Percentiles rank a stretch among this genome's conserved stretches.
Evolutionary conservation across 2,888 invertebrate species (phyloP).

Genomic region (Cyrtodaria siliqua): DNA sequence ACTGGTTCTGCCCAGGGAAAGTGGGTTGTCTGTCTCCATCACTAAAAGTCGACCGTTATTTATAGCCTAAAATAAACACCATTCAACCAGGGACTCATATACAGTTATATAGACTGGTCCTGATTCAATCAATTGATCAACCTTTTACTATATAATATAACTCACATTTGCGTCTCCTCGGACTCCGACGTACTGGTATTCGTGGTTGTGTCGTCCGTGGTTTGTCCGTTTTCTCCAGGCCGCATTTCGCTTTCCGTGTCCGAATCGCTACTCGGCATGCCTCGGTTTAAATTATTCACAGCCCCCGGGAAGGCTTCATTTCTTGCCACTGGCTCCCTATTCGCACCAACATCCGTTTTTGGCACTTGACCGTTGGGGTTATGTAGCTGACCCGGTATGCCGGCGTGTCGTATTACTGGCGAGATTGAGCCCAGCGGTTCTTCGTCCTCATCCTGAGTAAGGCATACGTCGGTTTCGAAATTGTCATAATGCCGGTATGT

Average conservation of each 20-base stretch:
- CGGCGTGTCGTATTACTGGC: slow-evolving; percentile 7
- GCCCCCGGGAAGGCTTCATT: slow-evolving; percentile 10
- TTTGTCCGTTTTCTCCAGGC: slow-evolving; percentile 53
- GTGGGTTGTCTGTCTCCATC: too few relatives aligned
- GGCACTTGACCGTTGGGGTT: slow-evolving; percentile 23
- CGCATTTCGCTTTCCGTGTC: slow-evolving; percentile 66
- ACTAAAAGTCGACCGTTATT: too few relatives aligned
- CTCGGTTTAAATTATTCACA: slow-evolving; percentile 39
- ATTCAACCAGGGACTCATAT: too few relatives aligned
- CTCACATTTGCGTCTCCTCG: slow-evolving; percentile 75
- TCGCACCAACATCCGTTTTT: neutral
- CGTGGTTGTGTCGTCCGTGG: slow-evolving; percentile 65
- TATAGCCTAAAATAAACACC: too few relatives aligned
- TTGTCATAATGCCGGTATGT: slow-evolving; percentile 71
- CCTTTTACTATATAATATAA: too few relatives aligned
- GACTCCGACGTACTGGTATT: slow-evolving; percentile 68
- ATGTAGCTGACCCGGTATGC: neutral
- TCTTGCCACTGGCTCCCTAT: neutral
- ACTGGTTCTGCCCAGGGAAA: too few relatives aligned
- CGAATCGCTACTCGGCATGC: slow-evolving; percentile 68
- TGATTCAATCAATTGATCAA: too few relatives aligned
- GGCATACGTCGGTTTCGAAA: slow-evolving; percentile 71
- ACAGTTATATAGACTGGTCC: too few relatives aligned
- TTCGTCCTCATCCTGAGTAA: slow-evolving; percentile 71
- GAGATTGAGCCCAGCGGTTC: slow-evolving; percentile 46